Percentiles rank a stretch among this genome's conserved stretches.
phyloP scores from a whole-genome alignment of 23 tunicate species.

The Botrylloides violaceus region DNA sequence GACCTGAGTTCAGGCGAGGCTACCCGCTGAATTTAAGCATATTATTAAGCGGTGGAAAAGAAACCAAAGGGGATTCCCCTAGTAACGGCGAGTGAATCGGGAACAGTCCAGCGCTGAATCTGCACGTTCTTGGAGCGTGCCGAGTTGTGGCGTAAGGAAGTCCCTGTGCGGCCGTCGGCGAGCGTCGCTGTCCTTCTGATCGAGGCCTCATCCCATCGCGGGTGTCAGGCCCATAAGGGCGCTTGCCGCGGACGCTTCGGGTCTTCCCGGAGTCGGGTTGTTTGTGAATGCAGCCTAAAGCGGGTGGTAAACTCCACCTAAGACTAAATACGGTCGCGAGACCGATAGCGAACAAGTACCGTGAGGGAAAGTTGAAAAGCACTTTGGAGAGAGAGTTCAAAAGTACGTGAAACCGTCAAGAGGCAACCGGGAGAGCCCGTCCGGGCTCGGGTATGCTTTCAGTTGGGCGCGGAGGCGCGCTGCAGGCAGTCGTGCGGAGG shows the following conservation, averaged over 20 bases:
- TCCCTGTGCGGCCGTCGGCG: too few species aligned
- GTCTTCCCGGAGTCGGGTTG: not conserved
- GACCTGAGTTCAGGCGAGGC: slow-evolving; percentile 54
- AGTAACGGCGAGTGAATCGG: too few species aligned
- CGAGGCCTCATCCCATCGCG: too few species aligned
- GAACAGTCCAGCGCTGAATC: too few species aligned
- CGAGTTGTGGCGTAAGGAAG: too few species aligned
- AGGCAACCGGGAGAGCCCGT: not conserved
- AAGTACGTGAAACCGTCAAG: slow-evolving; percentile 6
- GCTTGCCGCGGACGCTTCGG: slow-evolving; percentile 1
- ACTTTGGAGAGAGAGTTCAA: too few species aligned
- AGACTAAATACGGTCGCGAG: too few species aligned
- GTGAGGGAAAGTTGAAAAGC: too few species aligned
- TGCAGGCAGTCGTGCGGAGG: too few species aligned
- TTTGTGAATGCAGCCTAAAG: not conserved
- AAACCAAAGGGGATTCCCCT: slow-evolving; percentile 44
- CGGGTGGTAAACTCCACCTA: not conserved
- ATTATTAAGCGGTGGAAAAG: slow-evolving; percentile 56
- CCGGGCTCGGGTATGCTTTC: not conserved
- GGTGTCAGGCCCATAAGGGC: slow-evolving; percentile 36
- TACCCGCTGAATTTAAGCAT: slow-evolving; percentile 47
- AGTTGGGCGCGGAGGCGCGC: not conserved
- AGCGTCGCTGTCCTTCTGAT: too few species aligned
- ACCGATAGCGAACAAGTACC: too few species aligned
- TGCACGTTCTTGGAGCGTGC: too few species aligned